Evolutionary conservation across 1,140 invertebrate species (phyloP).

Genomic region (Drosophila lacteicornis): DNA sequence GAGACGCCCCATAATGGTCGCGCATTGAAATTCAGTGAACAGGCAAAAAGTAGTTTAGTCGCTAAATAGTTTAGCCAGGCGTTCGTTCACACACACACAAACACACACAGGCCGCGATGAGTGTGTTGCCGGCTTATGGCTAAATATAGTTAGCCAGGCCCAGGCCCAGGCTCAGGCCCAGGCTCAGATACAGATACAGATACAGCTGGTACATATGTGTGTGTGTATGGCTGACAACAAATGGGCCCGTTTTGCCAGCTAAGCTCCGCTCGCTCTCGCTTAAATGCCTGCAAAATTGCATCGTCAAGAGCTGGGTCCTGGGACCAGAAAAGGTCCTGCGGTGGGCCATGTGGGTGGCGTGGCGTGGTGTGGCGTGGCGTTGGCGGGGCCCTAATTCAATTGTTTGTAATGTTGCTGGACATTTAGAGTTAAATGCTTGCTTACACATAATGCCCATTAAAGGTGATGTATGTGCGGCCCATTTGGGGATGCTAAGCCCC

Average conservation of each 20-base stretch:
- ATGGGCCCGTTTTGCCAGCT: conserved; percentile 52
- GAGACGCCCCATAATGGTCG: conserved; percentile 57
- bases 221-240: conserved; percentile 43
- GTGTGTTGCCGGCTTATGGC: conserved; percentile 30
- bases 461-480: conserved; percentile 65
- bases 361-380: conserved; percentile 36
- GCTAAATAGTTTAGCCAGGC: conserved; percentile 53
- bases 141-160: conserved; percentile 65
- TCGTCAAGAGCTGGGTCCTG: conserved; percentile 6
- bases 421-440: conserved; percentile 76
- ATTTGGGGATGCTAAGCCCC: conserved; percentile 33
- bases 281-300: conserved; percentile 61
- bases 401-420: conserved; percentile 72
- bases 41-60: conserved; percentile 80
- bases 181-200: not conserved
- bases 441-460: conserved; percentile 79
- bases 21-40: conserved; percentile 72
- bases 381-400: conserved; percentile 70
- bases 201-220: not conserved
- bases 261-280: conserved; percentile 38
- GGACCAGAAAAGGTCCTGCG: not conserved
- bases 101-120: not conserved
- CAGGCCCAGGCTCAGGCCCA: not conserved
- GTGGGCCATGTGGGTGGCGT: conserved; percentile 26
- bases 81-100: not conserved